Evolutionary conservation across 2,797 vertebrate species (phyloP).

Genomic region (Chaunax sp.): DNA sequence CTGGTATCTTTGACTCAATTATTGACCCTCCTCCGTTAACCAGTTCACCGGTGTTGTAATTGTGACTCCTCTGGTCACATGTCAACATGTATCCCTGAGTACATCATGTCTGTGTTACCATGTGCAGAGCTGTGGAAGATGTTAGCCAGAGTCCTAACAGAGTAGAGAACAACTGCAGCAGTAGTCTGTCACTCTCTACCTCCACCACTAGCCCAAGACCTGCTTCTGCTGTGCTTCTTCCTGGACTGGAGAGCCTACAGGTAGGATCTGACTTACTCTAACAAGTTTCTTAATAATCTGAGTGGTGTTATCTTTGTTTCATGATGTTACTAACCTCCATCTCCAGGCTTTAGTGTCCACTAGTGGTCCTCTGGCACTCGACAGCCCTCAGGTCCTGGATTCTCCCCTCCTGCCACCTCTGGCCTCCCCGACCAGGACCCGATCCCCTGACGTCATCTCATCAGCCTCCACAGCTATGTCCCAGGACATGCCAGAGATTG

Average conservation of each 20-base stretch:
- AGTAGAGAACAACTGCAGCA: slow-evolving; percentile 82
- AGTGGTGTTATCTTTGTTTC: background rate
- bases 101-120: slow-evolving; percentile 7
- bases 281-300: background rate
- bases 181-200: slow-evolving; percentile 75
- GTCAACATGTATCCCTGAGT: slow-evolving; percentile 3
- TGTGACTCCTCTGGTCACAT: background rate
- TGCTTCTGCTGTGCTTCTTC: slow-evolving; percentile 87
- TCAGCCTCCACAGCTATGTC: slow-evolving; percentile 96
- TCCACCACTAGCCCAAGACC: slow-evolving; percentile 86
- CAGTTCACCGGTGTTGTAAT: too few relatives aligned
- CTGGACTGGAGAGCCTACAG: slow-evolving; percentile 89
- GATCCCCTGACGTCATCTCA: slow-evolving; percentile 97
- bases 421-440: slow-evolving; percentile 92
- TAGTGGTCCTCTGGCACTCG: slow-evolving; percentile 82
- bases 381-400: slow-evolving; percentile 87
- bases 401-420: slow-evolving; percentile 89
- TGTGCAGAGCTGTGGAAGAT: slow-evolving; percentile 88
- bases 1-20: too few relatives aligned
- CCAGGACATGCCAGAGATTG: slow-evolving; percentile 97
- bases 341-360: slow-evolving; percentile 75
- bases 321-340: slow-evolving; percentile 5
- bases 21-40: too few relatives aligned
- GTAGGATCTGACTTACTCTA: slow-evolving; percentile 65
- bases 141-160: slow-evolving; percentile 87